Percentiles rank a stretch among this genome's conserved stretches.
phyloP scores from a whole-genome alignment of 2,888 invertebrate species.

The Harpagoxenus sublaevis region DNA sequence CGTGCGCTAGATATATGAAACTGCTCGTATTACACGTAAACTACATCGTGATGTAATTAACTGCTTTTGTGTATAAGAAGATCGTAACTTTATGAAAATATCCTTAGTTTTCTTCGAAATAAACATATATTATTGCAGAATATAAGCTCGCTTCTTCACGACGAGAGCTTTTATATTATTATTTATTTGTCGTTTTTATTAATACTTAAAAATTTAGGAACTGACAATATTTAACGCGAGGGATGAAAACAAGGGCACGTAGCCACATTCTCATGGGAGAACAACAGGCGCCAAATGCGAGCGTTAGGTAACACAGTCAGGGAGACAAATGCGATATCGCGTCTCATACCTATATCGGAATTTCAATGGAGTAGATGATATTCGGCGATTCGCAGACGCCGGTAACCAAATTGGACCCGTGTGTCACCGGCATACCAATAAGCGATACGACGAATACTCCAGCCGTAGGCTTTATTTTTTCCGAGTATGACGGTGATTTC shows the following conservation, averaged over 20 bases:
- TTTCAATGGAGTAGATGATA: slow-evolving; percentile 82
- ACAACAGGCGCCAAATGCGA: slow-evolving; percentile 73
- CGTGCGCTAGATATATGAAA: background rate
- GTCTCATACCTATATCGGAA: slow-evolving; percentile 77
- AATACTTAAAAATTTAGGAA: background rate
- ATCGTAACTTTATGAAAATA: background rate
- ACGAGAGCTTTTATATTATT: background rate
- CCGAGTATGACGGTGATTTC: slow-evolving; percentile 62
- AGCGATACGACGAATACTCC: slow-evolving; percentile 67
- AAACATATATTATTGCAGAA: background rate
- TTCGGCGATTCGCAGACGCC: slow-evolving; percentile 80
- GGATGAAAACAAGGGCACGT: slow-evolving; percentile 43
- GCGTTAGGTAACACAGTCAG: slow-evolving; percentile 78
- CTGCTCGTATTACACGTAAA: background rate
- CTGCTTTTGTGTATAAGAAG: background rate
- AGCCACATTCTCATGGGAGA: slow-evolving; percentile 57
- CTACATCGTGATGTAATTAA: background rate
- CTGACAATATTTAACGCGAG: background rate
- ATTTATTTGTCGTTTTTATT: background rate
- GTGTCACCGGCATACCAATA: slow-evolving; percentile 78
- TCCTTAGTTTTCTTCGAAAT: background rate
- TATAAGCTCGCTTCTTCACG: background rate
- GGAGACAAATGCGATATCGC: slow-evolving; percentile 81
- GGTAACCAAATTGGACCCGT: slow-evolving; percentile 78
- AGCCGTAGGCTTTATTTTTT: slow-evolving; percentile 62